A percentile compares a stretch with the other conserved stretches of the same genome.
phyloP scores from a whole-genome alignment of 2,888 invertebrate genomes.

The Criorhina ranunculi region DNA sequence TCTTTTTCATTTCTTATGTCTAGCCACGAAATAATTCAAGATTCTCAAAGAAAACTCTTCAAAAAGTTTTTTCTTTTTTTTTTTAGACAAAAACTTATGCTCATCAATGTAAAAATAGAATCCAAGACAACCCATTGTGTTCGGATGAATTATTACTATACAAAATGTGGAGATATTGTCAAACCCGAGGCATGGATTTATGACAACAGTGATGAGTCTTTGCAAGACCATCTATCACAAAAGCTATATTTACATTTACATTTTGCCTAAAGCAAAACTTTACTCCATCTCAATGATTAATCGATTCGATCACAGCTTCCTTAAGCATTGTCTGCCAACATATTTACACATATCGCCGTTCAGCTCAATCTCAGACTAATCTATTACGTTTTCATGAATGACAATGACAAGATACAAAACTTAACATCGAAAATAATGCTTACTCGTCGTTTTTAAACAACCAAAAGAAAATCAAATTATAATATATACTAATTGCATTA shows the following conservation, averaged over 20 bases:
- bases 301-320: slow-evolving; percentile 25
- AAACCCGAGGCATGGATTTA: not conserved
- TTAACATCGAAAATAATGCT: slow-evolving; percentile 13
- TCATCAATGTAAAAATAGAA: not conserved
- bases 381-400: slow-evolving; percentile 14
- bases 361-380: slow-evolving; percentile 21
- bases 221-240: slow-evolving; percentile 31
- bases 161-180: not conserved
- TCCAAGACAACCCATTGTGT: not conserved
- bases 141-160: not conserved
- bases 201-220: slow-evolving; percentile 26
- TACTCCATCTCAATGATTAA: slow-evolving; percentile 9
- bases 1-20: too few species aligned
- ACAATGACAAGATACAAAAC: slow-evolving; percentile 24
- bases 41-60: too few species aligned
- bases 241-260: slow-evolving; percentile 7
- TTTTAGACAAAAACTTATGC: too few species aligned
- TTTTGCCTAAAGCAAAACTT: slow-evolving; percentile 9
- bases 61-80: too few species aligned
- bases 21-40: too few species aligned
- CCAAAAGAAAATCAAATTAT: slow-evolving; percentile 21
- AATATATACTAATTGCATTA: slow-evolving; percentile 38
- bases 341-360: slow-evolving; percentile 25
- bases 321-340: slow-evolving; percentile 17
- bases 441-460: slow-evolving; percentile 11